Conservation (phyloP, 2,888 invertebrate species). For the Urechis unicinctus region DNA sequence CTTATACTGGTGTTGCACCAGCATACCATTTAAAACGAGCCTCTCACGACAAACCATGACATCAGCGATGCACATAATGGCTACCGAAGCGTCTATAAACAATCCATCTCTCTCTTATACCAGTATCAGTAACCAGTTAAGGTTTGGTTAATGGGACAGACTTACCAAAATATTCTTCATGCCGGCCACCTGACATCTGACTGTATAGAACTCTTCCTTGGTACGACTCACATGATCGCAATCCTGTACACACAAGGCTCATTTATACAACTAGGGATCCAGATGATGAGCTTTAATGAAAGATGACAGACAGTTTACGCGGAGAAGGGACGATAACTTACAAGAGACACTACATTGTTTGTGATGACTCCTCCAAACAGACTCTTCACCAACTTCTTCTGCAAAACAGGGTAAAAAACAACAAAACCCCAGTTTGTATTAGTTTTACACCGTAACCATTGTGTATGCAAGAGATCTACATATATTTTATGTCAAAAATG, state of each 20-base stretch:
- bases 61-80: too few species aligned
- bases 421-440: too few species aligned
- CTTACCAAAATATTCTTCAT: conserved; percentile 80
- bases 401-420: conserved; percentile 21
- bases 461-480: too few species aligned
- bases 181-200: conserved; percentile 91
- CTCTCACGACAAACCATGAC: too few species aligned
- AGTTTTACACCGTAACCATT: too few species aligned
- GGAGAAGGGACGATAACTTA: conserved; percentile 54
- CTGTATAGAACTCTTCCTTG: conserved; percentile 92
- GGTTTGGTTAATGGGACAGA: conserved; percentile 13
- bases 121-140: too few species aligned
- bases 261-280: background rate
- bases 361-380: conserved; percentile 89
- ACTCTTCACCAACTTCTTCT: conserved; percentile 79
- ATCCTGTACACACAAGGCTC: conserved; percentile 57
- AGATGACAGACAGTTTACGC: background rate
- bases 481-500: too few species aligned
- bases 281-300: background rate
- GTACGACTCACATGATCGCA: conserved; percentile 92
- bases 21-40: too few species aligned
- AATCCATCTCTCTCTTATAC: too few species aligned
- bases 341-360: conserved; percentile 89
- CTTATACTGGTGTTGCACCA: conserved; percentile 1
- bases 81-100: too few species aligned